Base-by-base conservation (phyloP, 2,888 invertebrate genomes). In the Brachyopa scutellaris region DNA sequence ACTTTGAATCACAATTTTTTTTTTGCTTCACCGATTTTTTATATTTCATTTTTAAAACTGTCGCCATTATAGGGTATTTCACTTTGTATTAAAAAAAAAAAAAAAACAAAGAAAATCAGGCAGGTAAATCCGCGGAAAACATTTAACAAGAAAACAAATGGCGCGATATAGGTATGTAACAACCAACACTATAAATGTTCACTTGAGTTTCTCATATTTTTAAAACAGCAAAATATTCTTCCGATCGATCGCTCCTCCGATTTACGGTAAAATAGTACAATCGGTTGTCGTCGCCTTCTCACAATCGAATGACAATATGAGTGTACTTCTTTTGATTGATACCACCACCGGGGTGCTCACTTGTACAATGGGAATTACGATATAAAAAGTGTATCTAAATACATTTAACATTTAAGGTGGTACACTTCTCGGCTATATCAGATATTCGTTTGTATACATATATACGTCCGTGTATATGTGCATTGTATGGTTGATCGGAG, bases 331-430 rank as follows among this genome's bases (percentile, higher is more conserved):
- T 76, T 80, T 74, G 62, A 80, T 76, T 76, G 64, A 59, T 45
- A 62, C 49, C 62, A 69, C 69, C 64, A 80, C 62, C 80, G 62
- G 76, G 62, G 74, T 69, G 69, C 21, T 80, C 62, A 80, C 69
- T 80, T 80, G 69, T 62, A 57, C 21, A 62, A 69, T 74, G 40
- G 49, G 59, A 42, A 72, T 59, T 59, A 53, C 51, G 61, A 73
- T 73, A 61, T 49, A 73, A 62, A 79, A 80, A 74, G 9, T 69
- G 80, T 80, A 67, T 62, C 73, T 67, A 67, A 40, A 73, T 73
- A 73, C 79, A 49, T 62, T 73, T 49, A 67, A 66, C 42, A 76
- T 59, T n/a, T 57, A 47, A 66, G 74, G 64, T 57, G 45, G 55
- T 47, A 57, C 21, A 59, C 51, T 40, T 49, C 15, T 61, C 40